Conservation (phyloP, 2,797 vertebrate species). For the Enteromius thamalakanensis region DNA sequence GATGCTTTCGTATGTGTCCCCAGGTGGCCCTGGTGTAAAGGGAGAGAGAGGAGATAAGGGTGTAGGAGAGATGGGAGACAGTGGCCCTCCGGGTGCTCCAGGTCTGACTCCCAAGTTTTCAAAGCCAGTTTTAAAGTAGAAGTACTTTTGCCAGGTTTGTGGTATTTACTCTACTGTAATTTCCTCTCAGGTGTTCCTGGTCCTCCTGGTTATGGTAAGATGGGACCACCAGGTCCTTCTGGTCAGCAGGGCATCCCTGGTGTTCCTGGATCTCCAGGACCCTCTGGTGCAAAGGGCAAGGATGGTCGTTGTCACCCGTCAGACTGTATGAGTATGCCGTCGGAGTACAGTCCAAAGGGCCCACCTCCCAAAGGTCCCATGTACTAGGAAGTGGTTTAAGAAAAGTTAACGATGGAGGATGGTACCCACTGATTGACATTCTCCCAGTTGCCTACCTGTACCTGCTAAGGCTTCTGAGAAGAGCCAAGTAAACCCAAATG, state of each 20-base stretch:
- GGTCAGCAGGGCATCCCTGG: conserved; percentile 96
- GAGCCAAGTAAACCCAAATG: conserved; percentile 54
- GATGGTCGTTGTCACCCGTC: conserved; percentile 90
- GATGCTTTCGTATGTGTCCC: conserved; percentile 25
- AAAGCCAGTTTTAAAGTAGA: not conserved
- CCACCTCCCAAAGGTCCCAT: conserved; percentile 86
- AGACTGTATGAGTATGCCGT: conserved; percentile 87
- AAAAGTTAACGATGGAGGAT: conserved; percentile 49
- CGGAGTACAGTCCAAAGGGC: conserved; percentile 89
- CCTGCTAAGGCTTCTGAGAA: conserved; percentile 54
- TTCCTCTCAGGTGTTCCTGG: conserved; percentile 86
- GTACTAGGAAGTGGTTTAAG: conserved; percentile 64
- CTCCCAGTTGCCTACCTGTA: conserved; percentile 47
- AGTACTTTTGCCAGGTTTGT: not conserved
- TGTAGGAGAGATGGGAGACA: conserved; percentile 88
- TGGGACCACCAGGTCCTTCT: conserved; percentile 87
- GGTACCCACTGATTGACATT: conserved; percentile 60
- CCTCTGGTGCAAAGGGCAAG: conserved; percentile 83
- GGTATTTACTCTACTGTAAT: not conserved
- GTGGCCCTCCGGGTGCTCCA: conserved; percentile 88
- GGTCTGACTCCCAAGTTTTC: conserved; percentile 74
- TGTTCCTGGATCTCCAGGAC: conserved; percentile 84
- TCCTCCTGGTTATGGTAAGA: conserved; percentile 91
- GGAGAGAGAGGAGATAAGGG: conserved; percentile 92
- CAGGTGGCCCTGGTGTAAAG: conserved; percentile 84